Conservation (phyloP, 2,113 vertebrate species). For the Pimephales promelas region DNA sequence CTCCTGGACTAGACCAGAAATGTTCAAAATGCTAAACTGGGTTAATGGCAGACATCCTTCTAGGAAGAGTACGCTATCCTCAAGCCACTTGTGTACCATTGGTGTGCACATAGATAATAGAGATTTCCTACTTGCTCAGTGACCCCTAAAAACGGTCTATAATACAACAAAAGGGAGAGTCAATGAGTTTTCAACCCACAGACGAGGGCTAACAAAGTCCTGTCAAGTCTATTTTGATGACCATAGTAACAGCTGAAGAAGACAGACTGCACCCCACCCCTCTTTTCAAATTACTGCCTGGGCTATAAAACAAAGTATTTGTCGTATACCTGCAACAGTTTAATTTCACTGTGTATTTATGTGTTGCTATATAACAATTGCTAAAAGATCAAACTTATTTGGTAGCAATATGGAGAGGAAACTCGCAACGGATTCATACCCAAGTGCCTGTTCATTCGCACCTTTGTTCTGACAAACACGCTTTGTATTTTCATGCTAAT, state of each 20-base stretch:
- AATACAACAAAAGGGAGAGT: constrained; percentile 71
- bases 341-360: constrained; percentile 59
- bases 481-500: constrained; percentile 56
- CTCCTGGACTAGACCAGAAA: neutral
- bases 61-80: neutral
- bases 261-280: constrained; percentile 66
- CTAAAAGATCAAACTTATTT: constrained; percentile 43
- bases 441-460: constrained; percentile 50
- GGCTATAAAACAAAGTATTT: constrained; percentile 35
- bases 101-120: neutral
- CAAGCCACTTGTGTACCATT: neutral
- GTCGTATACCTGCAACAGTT: constrained; percentile 58
- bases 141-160: constrained; percentile 69
- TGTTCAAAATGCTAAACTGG: neutral
- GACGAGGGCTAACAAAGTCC: constrained; percentile 68
- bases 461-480: constrained; percentile 49
- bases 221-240: constrained; percentile 68
- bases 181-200: constrained; percentile 36
- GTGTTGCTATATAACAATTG: constrained; percentile 52
- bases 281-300: constrained; percentile 63
- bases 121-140: neutral
- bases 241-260: constrained; percentile 67
- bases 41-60: neutral
- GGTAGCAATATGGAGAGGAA: constrained; percentile 52
- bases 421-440: constrained; percentile 35